Percentiles rank a stretch among this genome's conserved stretches.
Evolutionary conservation across 2,797 vertebrate species (phyloP).

Genomic region (Arrhamphus sclerolepis): DNA sequence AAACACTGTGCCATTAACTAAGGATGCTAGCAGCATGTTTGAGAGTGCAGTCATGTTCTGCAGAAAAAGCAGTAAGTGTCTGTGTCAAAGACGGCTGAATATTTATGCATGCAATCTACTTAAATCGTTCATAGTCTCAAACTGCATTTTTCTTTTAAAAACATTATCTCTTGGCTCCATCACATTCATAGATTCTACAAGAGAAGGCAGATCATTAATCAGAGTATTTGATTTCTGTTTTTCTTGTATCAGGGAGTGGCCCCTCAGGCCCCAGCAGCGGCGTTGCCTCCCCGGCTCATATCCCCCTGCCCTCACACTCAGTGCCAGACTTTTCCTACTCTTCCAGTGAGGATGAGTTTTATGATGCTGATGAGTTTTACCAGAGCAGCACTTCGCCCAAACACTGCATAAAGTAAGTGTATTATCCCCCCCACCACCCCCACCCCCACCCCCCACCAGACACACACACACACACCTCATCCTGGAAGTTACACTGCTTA

Average conservation of each 20-base stretch:
- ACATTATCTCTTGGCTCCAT: no score
- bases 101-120: slow-evolving; percentile 12
- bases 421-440: no score
- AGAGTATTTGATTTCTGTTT: not conserved
- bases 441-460: no score
- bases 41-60: slow-evolving; percentile 49
- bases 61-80: slow-evolving; percentile 40
- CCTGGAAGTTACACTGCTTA: not conserved
- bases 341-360: slow-evolving; percentile 99
- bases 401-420: slow-evolving; percentile 92
- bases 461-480: no score
- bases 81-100: slow-evolving; percentile 37
- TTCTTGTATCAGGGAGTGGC: slow-evolving; percentile 85
- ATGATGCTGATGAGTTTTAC: slow-evolving; percentile 97
- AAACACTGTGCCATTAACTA: slow-evolving; percentile 71
- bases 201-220: no score
- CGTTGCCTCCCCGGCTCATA: slow-evolving; percentile 91
- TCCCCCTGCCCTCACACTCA: slow-evolving; percentile 91
- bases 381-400: slow-evolving; percentile 95
- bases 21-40: slow-evolving; percentile 44
- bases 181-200: no score
- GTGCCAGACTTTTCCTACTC: slow-evolving; percentile 99
- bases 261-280: slow-evolving; percentile 95
- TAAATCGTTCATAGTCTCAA: not conserved
- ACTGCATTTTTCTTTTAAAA: not conserved